phyloP scores from a whole-genome alignment of 2,113 vertebrate species.

The Trochalopteron elliotii region DNA sequence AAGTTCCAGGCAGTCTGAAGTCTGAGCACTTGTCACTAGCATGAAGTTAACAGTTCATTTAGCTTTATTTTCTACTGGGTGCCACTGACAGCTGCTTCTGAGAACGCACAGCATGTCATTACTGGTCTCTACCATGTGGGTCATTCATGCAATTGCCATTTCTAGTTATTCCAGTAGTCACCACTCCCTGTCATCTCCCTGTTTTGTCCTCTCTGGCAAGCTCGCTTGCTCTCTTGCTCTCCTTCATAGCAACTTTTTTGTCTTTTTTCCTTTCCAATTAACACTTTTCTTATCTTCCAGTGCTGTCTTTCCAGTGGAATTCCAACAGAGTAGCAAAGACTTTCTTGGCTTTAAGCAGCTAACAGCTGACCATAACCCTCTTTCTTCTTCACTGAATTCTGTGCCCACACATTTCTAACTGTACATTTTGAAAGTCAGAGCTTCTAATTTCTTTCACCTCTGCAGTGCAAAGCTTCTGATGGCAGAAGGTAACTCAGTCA shows the following conservation, averaged over 20 bases:
- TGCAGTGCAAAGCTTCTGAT: neutral
- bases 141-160: neutral
- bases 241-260: neutral
- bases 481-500: neutral
- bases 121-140: neutral
- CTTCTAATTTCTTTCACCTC: neutral
- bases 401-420: neutral
- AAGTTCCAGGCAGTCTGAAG: neutral
- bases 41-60: neutral
- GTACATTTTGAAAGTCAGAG: neutral
- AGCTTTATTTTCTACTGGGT: neutral
- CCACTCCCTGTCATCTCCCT: neutral
- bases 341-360: neutral
- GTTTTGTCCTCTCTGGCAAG: neutral
- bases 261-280: neutral
- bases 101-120: neutral
- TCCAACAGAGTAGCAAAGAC: neutral
- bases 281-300: neutral
- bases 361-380: neutral
- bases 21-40: neutral
- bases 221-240: neutral
- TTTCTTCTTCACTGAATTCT: neutral
- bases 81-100: neutral
- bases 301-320: neutral
- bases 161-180: neutral